Percentiles rank a stretch among this genome's conserved stretches.
These are phyloP conservation scores for Acrobasis consociella DNA, from an alignment of 2,888 invertebrate species.

Conservation along the genomic window DNA sequence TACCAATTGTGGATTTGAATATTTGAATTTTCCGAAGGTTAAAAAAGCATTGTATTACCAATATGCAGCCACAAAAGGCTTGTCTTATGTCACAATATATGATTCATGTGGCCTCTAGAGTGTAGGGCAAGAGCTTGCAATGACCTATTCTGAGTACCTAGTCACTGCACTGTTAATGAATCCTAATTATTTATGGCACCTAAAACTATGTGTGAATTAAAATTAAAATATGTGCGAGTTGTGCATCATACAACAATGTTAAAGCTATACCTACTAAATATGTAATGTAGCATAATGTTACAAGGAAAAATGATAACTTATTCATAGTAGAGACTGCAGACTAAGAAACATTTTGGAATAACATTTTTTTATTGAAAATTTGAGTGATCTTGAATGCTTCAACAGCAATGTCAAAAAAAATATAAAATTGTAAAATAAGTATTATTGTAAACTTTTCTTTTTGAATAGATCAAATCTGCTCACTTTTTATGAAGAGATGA, in stretches of 20 bases:
- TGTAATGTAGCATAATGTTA: no score
- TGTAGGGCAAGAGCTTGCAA: conserved; percentile 1
- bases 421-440: no score
- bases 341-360: no score
- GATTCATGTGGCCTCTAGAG: conserved; percentile 29
- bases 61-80: conserved; percentile 33
- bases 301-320: no score
- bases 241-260: background rate
- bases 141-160: conserved; percentile 22
- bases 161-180: conserved; percentile 9
- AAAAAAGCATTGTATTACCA: conserved; percentile 35
- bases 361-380: no score
- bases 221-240: conserved; percentile 7
- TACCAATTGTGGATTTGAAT: background rate
- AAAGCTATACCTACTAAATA: no score
- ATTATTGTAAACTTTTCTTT: no score
- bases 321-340: no score
- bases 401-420: no score
- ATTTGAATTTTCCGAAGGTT: conserved; percentile 37
- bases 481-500: no score
- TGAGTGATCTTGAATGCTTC: no score
- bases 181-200: conserved; percentile 16
- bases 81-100: conserved; percentile 32
- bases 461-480: no score
- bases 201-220: conserved; percentile 10